phyloP scores from a whole-genome alignment of 2,113 vertebrate species.

The Oplegnathus fasciatus region DNA sequence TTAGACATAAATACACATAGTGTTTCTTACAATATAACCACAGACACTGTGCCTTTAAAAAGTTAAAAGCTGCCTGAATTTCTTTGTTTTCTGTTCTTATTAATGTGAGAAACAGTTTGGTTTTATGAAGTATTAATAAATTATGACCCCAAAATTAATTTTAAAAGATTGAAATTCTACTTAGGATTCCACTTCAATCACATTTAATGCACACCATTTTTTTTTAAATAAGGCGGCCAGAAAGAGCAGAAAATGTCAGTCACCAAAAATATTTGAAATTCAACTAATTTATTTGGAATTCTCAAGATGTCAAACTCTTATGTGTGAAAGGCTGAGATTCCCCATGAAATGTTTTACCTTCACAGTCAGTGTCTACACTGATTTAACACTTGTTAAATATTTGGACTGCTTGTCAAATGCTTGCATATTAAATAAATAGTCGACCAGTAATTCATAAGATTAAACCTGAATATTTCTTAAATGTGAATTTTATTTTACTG shows the following conservation, averaged over 20 bases:
- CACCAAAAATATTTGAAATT: background rate
- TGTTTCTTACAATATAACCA: background rate
- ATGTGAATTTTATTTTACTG: background rate
- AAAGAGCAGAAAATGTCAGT: background rate
- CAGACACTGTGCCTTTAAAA: background rate
- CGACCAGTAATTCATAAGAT: background rate
- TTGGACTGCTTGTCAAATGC: constrained; percentile 59
- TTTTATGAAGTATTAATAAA: constrained; percentile 43
- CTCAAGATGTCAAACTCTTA: background rate
- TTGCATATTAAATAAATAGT: constrained; percentile 38
- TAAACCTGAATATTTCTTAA: constrained; percentile 2
- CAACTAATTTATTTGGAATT: background rate
- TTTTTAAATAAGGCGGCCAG: background rate
- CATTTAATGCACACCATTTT: background rate
- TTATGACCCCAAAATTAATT: constrained; percentile 34
- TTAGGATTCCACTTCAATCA: constrained; percentile 5
- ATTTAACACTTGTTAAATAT: constrained; percentile 50
- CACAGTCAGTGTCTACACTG: constrained; percentile 35
- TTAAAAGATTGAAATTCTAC: constrained; percentile 24
- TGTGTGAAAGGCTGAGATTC: background rate
- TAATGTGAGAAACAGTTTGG: background rate
- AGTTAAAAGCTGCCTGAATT: background rate
- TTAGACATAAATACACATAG: background rate
- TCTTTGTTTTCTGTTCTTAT: background rate
- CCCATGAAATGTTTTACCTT: constrained; percentile 20